These are phyloP conservation scores for Caloenas nicobarica DNA, from an alignment of 2,113 vertebrate species.

Conservation along the genomic window DNA sequence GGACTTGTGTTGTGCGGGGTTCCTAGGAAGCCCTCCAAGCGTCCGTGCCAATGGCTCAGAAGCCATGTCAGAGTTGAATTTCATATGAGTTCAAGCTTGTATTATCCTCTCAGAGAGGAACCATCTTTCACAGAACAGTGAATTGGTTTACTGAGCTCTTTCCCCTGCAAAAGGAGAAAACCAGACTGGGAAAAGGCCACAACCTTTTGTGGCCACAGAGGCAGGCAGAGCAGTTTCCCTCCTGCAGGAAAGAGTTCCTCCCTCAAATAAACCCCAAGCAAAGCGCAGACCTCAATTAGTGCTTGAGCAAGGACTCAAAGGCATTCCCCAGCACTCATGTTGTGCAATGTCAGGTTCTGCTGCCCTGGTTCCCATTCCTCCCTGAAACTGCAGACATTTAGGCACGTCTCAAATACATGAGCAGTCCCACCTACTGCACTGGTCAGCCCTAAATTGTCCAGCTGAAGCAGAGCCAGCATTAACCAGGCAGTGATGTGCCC, in stretches of 20 bases:
- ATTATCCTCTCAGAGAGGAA: not conserved
- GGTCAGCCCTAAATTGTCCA: not conserved
- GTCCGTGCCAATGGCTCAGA: not conserved
- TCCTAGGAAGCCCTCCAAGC: not conserved
- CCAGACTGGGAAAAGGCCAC: not conserved
- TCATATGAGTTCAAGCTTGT: not conserved
- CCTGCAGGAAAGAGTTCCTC: not conserved
- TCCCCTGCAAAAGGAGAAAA: not conserved
- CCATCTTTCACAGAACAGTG: not conserved
- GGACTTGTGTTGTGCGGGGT: not conserved
- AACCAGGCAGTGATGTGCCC: no score
- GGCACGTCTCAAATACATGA: not conserved
- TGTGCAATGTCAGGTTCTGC: slow-evolving; percentile 64
- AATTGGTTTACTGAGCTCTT: not conserved
- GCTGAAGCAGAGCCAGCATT: not conserved
- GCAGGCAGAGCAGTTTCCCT: not conserved
- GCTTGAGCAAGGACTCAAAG: slow-evolving; percentile 12
- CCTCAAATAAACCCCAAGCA: not conserved
- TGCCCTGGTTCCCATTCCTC: slow-evolving; percentile 42
- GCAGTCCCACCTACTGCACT: not conserved
- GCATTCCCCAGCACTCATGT: not conserved
- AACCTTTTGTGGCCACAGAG: not conserved
- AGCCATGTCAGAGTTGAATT: not conserved
- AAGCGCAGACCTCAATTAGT: slow-evolving; percentile 21
- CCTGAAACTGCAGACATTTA: slow-evolving; percentile 43